These are phyloP conservation scores for Bhutanitis thaidina DNA, from an alignment of 2,888 invertebrate genomes.

Conservation along the genomic window DNA sequence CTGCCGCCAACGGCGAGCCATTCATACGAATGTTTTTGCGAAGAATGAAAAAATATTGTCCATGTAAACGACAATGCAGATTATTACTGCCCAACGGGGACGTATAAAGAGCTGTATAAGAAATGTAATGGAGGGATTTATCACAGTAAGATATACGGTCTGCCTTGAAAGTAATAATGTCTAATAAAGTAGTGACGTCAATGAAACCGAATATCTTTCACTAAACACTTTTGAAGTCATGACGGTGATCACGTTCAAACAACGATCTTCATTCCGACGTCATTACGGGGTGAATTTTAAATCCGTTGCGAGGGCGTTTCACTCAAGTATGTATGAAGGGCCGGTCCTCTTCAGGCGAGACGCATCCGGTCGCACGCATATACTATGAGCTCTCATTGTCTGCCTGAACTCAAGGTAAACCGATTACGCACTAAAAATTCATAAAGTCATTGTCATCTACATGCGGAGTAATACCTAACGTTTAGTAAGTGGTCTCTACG, in stretches of 20 bases:
- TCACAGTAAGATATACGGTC: slow-evolving; percentile 38
- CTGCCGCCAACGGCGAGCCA: slow-evolving; percentile 46
- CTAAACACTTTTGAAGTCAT: slow-evolving; percentile 30
- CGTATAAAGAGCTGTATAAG: slow-evolving; percentile 56
- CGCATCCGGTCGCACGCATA: slow-evolving; percentile 63
- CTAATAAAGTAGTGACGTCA: slow-evolving; percentile 22
- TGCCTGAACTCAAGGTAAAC: slow-evolving; percentile 61
- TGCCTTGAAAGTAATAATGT: slow-evolving; percentile 2
- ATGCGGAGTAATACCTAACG: slow-evolving; percentile 43
- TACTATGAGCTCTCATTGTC: slow-evolving; percentile 58
- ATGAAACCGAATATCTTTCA: slow-evolving; percentile 21
- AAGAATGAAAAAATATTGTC: slow-evolving; percentile 62
- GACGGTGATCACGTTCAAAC: slow-evolving; percentile 54
- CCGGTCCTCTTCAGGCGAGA: slow-evolving; percentile 45
- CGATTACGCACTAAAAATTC: slow-evolving; percentile 71
- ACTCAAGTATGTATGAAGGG: slow-evolving; percentile 74
- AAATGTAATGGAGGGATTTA: slow-evolving; percentile 46
- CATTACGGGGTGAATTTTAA: slow-evolving; percentile 72
- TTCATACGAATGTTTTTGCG: slow-evolving; percentile 51
- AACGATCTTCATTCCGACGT: slow-evolving; percentile 53
- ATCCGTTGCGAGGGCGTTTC: slow-evolving; percentile 53
- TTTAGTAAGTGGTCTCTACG: slow-evolving; percentile 45
- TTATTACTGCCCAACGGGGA: slow-evolving; percentile 63
- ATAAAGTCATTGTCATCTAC: slow-evolving; percentile 62
- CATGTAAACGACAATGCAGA: slow-evolving; percentile 68